Percentiles rank a stretch among this genome's conserved stretches.
phyloP scores from a whole-genome alignment of 2,888 invertebrate species.

The Melipona beecheii region DNA sequence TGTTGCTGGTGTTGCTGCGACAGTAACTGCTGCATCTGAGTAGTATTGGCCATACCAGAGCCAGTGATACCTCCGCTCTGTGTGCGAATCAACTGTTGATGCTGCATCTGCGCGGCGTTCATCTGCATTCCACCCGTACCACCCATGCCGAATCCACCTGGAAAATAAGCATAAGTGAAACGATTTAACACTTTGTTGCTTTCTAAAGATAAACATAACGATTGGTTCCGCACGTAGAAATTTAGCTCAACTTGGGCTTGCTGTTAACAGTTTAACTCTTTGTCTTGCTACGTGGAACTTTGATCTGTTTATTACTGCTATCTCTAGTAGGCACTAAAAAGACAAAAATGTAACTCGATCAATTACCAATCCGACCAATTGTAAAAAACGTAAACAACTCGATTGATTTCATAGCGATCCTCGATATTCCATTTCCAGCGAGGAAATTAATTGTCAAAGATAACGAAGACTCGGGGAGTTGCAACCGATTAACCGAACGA shows the following conservation, averaged over 20 bases:
- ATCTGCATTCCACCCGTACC: constrained; percentile 84
- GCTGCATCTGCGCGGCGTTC: constrained; percentile 85
- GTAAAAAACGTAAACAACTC: background rate
- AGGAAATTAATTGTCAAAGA: background rate
- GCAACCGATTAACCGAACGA: background rate
- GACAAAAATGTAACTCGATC: background rate
- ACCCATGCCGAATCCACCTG: constrained; percentile 83
- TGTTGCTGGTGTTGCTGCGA: constrained; percentile 85
- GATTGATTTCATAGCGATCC: background rate
- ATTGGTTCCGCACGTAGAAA: background rate
- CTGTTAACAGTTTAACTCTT: background rate
- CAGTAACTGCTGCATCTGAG: constrained; percentile 85
- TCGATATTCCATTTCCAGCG: background rate
- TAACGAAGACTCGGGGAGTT: background rate
- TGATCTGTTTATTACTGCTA: too few relatives aligned
- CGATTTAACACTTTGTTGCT: constrained; percentile 18
- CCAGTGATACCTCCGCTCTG: constrained; percentile 83
- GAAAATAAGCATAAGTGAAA: constrained; percentile 12
- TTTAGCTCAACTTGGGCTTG: background rate
- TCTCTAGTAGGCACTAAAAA: too few relatives aligned
- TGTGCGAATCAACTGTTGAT: constrained; percentile 84
- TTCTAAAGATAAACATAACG: background rate
- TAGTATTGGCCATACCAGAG: constrained; percentile 79
- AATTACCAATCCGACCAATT: too few relatives aligned
- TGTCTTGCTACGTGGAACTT: background rate